These are phyloP conservation scores for Chaetogeoica ovagalla DNA, from an alignment of 2,888 invertebrate genomes.

Conservation along the genomic window DNA sequence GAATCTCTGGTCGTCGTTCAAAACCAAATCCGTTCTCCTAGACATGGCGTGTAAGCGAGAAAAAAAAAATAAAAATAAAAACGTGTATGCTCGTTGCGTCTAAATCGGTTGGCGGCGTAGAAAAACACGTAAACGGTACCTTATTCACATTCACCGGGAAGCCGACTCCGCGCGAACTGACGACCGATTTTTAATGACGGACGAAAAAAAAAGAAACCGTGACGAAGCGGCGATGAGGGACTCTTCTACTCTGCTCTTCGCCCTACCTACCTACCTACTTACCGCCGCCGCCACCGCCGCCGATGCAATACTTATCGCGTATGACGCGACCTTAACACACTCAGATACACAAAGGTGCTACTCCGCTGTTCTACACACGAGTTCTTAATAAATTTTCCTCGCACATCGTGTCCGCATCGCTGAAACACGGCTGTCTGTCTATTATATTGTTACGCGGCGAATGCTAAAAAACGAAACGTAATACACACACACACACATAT, in stretches of 20 bases:
- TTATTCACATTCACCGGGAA: slow-evolving; percentile 22
- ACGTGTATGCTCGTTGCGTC: no score
- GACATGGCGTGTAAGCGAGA: slow-evolving; percentile 59
- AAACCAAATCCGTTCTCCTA: slow-evolving; percentile 59
- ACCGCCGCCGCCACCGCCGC: no score
- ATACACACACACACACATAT: no score
- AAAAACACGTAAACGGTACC: slow-evolving; percentile 27
- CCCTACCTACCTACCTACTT: no score
- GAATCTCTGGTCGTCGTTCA: slow-evolving; percentile 75
- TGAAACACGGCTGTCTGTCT: no score
- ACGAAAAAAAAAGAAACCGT: neutral
- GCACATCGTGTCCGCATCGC: no score
- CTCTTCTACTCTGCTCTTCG: neutral
- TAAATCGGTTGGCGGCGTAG: neutral
- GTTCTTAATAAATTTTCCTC: no score
- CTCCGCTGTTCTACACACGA: no score
- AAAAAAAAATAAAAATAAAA: no score
- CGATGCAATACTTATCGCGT: neutral
- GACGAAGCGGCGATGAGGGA: neutral
- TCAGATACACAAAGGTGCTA: no score
- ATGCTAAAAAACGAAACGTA: no score
- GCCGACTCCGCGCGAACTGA: slow-evolving; percentile 19
- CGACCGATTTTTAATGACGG: neutral
- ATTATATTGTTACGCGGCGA: no score
- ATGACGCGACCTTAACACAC: neutral